Conservation (phyloP, 1,140 invertebrate species). For the Trichonephila clavipes region DNA sequence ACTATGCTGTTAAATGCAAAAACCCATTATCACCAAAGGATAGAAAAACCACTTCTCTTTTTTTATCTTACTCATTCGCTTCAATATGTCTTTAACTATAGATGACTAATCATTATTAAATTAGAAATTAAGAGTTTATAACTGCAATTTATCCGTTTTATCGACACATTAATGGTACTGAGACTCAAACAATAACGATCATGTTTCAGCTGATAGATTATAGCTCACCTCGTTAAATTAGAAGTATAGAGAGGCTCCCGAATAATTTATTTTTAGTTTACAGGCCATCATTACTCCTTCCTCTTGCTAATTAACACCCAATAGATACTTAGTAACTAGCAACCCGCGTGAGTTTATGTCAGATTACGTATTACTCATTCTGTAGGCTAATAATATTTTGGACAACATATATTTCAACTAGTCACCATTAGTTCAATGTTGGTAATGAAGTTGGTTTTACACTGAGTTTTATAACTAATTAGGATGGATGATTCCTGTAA, state of each 20-base stretch:
- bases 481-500: not conserved
- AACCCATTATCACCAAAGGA: too few relatives aligned
- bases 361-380: constrained; percentile 10
- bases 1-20: too few relatives aligned
- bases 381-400: constrained; percentile 6
- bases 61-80: too few relatives aligned
- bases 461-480: not conserved
- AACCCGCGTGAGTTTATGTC: not conserved
- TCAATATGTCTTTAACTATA: too few relatives aligned
- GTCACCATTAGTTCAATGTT: not conserved
- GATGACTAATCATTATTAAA: too few relatives aligned
- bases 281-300: constrained; percentile 11
- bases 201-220: constrained; percentile 6
- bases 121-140: too few relatives aligned
- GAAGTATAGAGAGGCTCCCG: not conserved
- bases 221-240: constrained; percentile 23
- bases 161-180: not conserved
- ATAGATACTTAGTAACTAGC: constrained; percentile 27
- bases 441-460: not conserved
- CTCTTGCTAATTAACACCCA: constrained; percentile 30
- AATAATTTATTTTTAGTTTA: constrained; percentile 27
- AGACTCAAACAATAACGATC: not conserved
- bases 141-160: not conserved
- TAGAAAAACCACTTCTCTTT: too few relatives aligned
- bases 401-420: not conserved